phyloP scores from a whole-genome alignment of 1,140 invertebrate species.

The Neoseiulus cucumeris region DNA sequence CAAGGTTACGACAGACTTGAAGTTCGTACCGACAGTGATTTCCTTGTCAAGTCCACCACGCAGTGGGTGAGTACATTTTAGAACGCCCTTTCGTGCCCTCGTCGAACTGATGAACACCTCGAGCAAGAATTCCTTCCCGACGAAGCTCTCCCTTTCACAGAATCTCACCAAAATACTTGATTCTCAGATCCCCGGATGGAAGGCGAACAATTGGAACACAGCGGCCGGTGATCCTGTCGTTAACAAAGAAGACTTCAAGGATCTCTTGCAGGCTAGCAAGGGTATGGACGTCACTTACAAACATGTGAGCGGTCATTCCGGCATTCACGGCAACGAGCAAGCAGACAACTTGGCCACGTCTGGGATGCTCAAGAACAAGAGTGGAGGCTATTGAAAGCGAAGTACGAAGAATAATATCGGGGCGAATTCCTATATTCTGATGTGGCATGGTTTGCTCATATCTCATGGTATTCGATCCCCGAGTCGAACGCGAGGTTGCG shows the following conservation, averaged over 20 bases:
- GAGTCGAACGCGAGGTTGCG: no score
- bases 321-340: slow-evolving; percentile 65
- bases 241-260: slow-evolving; percentile 62
- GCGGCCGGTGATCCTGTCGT: slow-evolving; percentile 48
- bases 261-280: slow-evolving; percentile 43
- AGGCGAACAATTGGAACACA: slow-evolving; percentile 57
- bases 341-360: slow-evolving; percentile 61
- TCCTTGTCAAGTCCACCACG: slow-evolving; percentile 28
- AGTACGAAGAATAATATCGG: no score
- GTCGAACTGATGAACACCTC: no score
- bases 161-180: no score
- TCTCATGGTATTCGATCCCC: no score
- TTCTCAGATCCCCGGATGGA: slow-evolving; percentile 77
- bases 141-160: no score
- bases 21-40: slow-evolving; percentile 20
- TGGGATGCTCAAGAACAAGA: slow-evolving; percentile 25
- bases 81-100: no score
- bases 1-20: slow-evolving; percentile 31
- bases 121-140: slow-evolving; percentile 13
- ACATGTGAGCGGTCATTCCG: slow-evolving; percentile 52
- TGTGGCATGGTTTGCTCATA: no score
- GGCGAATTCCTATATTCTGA: no score
- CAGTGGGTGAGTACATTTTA: slow-evolving; percentile 21
- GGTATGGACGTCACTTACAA: slow-evolving; percentile 44
- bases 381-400: no score